These are phyloP conservation scores for Drosophila tropicalis DNA, from an alignment of 1,140 invertebrate genomes.

Conservation along the genomic window DNA sequence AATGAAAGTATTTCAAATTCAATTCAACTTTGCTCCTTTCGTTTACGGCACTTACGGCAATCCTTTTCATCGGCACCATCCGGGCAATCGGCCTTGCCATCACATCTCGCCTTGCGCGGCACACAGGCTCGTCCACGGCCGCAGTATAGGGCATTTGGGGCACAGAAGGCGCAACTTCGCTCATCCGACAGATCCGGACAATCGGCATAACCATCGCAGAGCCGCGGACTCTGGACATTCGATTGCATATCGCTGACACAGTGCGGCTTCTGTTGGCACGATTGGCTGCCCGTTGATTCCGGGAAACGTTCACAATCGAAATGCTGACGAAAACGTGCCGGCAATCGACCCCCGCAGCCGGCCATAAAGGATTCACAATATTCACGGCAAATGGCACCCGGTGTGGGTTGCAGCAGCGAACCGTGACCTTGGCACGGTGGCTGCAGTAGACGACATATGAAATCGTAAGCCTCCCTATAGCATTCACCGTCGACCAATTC, in stretches of 20 bases:
- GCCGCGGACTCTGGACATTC: conserved; percentile 88
- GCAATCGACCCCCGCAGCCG: conserved; percentile 90
- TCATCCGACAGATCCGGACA: conserved; percentile 93
- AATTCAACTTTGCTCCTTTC: background rate
- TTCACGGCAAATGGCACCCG: conserved; percentile 88
- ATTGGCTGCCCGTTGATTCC: conserved; percentile 88
- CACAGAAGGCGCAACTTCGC: conserved; percentile 90
- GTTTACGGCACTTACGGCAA: conserved; percentile 89
- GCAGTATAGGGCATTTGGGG: conserved; percentile 88
- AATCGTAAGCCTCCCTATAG: conserved; percentile 92
- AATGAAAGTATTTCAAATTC: conserved; percentile 25
- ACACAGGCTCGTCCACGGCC: conserved; percentile 90
- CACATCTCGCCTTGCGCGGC: conserved; percentile 88
- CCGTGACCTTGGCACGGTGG: conserved; percentile 87
- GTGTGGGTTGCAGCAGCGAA: conserved; percentile 58
- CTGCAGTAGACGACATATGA: conserved; percentile 93
- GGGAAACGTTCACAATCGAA: conserved; percentile 93
- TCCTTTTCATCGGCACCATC: conserved; percentile 93
- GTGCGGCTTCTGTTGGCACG: conserved; percentile 90
- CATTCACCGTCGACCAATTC: conserved; percentile 95
- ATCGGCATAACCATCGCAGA: conserved; percentile 94
- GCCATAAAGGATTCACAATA: conserved; percentile 94
- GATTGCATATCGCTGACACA: conserved; percentile 89
- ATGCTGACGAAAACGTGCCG: conserved; percentile 87
- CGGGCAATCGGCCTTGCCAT: conserved; percentile 92